These are phyloP conservation scores for Lophura nycthemera DNA, from an alignment of 2,113 vertebrate species.

Conservation along the genomic window DNA sequence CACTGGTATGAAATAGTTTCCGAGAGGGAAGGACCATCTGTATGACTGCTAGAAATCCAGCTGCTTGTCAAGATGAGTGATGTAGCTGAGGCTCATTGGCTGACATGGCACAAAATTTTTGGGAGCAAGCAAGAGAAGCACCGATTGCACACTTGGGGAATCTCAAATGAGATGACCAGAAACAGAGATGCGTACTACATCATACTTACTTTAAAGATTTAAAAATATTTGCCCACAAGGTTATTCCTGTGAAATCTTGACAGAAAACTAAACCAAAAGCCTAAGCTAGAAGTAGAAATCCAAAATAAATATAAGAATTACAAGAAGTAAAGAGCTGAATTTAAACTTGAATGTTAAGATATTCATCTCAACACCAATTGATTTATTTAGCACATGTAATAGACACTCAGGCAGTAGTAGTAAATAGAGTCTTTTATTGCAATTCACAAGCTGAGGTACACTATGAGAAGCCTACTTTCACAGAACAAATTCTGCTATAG, in stretches of 20 bases:
- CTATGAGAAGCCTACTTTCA: not conserved
- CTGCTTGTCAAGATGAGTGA: not conserved
- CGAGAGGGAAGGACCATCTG: accelerated
- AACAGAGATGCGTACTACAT: not conserved
- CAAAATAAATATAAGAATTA: not conserved
- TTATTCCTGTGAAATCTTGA: not conserved
- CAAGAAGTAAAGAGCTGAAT: not conserved
- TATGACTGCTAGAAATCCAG: not conserved
- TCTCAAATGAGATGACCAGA: not conserved
- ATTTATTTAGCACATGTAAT: not conserved
- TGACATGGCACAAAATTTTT: not conserved
- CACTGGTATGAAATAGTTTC: not conserved
- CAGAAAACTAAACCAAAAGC: not conserved
- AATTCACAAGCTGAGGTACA: not conserved
- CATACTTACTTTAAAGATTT: not conserved
- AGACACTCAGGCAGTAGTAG: not conserved
- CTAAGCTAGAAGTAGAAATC: not conserved
- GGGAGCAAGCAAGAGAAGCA: not conserved
- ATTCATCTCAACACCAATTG: not conserved
- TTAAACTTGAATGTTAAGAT: not conserved
- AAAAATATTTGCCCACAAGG: not conserved
- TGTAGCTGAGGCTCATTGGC: not conserved
- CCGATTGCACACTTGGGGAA: not conserved
- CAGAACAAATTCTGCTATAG: not conserved
- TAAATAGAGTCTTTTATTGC: not conserved